Evolutionary conservation across 2,113 vertebrate species (phyloP).

Genomic region (Myiopsitta monachus): DNA sequence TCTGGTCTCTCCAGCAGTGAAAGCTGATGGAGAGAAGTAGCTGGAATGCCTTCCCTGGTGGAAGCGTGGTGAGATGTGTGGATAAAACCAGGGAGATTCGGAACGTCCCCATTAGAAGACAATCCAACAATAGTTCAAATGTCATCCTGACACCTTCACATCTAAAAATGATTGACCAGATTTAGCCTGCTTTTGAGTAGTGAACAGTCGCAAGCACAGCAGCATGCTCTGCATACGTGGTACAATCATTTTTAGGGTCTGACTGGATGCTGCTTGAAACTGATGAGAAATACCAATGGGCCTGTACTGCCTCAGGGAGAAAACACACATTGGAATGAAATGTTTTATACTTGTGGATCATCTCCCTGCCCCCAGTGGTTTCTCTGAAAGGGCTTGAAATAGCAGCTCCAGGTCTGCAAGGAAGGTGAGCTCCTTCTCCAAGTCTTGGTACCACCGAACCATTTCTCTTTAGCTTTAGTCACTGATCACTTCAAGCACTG

Average conservation of each 20-base stretch:
- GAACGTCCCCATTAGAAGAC: neutral
- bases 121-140: neutral
- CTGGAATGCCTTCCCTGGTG: neutral
- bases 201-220: neutral
- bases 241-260: neutral
- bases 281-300: rapidly evolving
- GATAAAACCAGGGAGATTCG: neutral
- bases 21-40: neutral
- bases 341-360: neutral
- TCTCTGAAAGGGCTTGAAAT: neutral
- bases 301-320: neutral
- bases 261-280: neutral
- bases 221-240: rapidly evolving
- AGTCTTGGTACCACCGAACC: neutral
- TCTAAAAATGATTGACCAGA: neutral
- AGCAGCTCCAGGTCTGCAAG: neutral
- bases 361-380: neutral
- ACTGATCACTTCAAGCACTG: rapidly evolving
- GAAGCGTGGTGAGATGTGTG: neutral
- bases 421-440: neutral
- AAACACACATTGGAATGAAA: neutral
- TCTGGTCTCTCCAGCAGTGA: neutral
- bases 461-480: neutral
- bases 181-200: neutral
- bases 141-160: neutral